phyloP scores from a whole-genome alignment of 2,113 vertebrate genomes.

The Chaetodon auriga region DNA sequence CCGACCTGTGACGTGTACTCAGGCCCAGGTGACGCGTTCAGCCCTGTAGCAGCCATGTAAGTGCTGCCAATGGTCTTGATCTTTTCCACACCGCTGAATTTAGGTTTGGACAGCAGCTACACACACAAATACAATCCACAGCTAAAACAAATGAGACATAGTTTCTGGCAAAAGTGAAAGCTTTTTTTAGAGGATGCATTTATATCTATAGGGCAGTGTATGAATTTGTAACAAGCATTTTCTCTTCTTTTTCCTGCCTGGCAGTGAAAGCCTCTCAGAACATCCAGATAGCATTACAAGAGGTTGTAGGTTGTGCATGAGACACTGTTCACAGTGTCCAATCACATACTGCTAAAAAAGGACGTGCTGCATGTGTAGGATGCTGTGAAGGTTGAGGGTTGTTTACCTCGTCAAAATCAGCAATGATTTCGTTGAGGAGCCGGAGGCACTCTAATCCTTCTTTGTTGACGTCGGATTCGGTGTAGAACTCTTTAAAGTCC shows the following conservation, averaged over 20 bases:
- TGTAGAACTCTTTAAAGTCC: slow-evolving; percentile 99
- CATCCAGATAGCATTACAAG: not conserved
- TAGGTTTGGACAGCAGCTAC: slow-evolving; percentile 95
- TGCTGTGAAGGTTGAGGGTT: not conserved
- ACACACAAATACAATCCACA: slow-evolving; percentile 26
- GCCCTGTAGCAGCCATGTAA: slow-evolving; percentile 97
- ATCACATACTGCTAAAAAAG: not conserved
- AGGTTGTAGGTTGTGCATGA: not conserved
- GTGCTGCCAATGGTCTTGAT: slow-evolving; percentile 99
- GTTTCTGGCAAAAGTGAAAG: not conserved
- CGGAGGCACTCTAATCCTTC: slow-evolving; percentile 97
- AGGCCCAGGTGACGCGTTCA: slow-evolving; percentile 91
- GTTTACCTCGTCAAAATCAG: slow-evolving; percentile 97
- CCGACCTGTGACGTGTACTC: slow-evolving; percentile 91
- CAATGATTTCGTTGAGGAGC: slow-evolving; percentile 97
- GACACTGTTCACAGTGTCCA: too few species aligned
- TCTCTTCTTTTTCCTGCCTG: not conserved
- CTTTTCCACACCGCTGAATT: slow-evolving; percentile 98
- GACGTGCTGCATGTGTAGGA: not conserved
- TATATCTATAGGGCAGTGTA: not conserved
- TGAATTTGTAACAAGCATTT: slow-evolving; percentile 1
- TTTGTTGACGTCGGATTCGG: slow-evolving; percentile 98
- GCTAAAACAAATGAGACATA: not conserved
- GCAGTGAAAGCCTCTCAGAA: not conserved
- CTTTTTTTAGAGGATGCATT: not conserved